Evolutionary conservation across 2,113 vertebrate species (phyloP), one percentile per base, ranked within the genome.

Genomic region (Rhinopomastus cyanomelas): DNA sequence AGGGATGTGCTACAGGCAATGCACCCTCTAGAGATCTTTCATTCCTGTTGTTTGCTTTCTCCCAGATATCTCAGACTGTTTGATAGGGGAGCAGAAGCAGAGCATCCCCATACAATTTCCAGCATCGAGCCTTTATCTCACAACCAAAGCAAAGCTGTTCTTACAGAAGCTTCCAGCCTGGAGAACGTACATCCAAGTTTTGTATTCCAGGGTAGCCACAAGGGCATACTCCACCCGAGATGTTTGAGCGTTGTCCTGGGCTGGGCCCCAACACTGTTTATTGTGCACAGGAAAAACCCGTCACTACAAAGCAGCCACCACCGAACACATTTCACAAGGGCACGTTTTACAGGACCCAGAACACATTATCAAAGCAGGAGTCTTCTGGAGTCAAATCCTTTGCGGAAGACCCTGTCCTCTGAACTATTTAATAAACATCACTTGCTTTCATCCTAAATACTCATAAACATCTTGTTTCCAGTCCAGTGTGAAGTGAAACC

Each of bases 151-250:
- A 51, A 32, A 88, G 46, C 27, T 79, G 20, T 81, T 75, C 69
- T 81, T 69, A 78, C 48, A 84, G 22, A 46, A 79, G 34, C 69
- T 88, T 91, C 88, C 90, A 96, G 48, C 3, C 15, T 71, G 0
- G 51, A 88, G 57, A 84, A 86, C 1, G 0, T 37, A 69, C 36
- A 88, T 95, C 86, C 95, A 93, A 93, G 92, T 88, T 91, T 55
- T 78, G 80, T 95, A 72, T 84, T 94, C 76, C 93, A 93, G 79
- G 53, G 68, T 84, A 95, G 65, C 76, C 95, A 94, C 91, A 42
- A 83, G 83, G 85, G 91, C 90, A 84, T 89, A 92, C 91, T 95
- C 93, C 94, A 92, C 88, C 92, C 93, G 83, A 78, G 51, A 90
- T 76, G 80, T 78, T 75, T 89, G 82, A 94, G 71, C 51, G 80